These are phyloP conservation scores for Ornithoptera priamus DNA, from an alignment of 2,888 invertebrate species.

Conservation along the genomic window DNA sequence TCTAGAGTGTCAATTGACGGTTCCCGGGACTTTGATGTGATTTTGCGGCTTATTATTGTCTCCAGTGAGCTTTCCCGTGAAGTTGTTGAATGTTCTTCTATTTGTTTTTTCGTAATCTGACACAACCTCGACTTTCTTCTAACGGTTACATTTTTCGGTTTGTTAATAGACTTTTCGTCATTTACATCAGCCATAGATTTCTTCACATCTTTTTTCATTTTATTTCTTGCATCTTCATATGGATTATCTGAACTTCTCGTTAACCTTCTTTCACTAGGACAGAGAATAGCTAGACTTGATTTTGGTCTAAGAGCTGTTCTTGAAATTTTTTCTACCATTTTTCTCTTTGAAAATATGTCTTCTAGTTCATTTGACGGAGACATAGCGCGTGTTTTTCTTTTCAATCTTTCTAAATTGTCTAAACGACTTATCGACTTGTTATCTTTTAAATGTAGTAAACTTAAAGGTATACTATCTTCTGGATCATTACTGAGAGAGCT, in stretches of 20 bases:
- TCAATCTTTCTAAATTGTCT: conserved; percentile 68
- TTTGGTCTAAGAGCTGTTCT: conserved; percentile 67
- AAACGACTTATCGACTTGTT: conserved; percentile 55
- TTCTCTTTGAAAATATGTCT: conserved; percentile 72
- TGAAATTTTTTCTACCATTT: conserved; percentile 57
- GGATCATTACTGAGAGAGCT: conserved; percentile 75
- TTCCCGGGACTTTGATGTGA: conserved; percentile 64
- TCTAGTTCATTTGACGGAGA: conserved; percentile 82
- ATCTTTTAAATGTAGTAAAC: conserved; percentile 69
- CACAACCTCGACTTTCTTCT: conserved; percentile 72
- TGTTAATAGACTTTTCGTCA: conserved; percentile 46
- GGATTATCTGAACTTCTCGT: conserved; percentile 68
- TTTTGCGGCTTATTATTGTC: conserved; percentile 62
- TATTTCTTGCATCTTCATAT: conserved; percentile 55
- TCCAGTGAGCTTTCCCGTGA: conserved; percentile 74
- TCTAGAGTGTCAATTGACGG: conserved; percentile 65
- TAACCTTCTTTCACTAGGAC: conserved; percentile 64
- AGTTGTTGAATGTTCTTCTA: conserved; percentile 62
- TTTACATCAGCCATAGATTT: conserved; percentile 43
- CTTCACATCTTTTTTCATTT: conserved; percentile 56
- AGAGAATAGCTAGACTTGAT: conserved; percentile 69
- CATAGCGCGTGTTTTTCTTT: conserved; percentile 78
- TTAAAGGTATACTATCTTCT: conserved; percentile 81
- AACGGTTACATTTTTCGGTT: conserved; percentile 53
- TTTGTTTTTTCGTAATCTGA: conserved; percentile 58